phyloP scores from a whole-genome alignment of 2,113 vertebrate genomes.

The Macrotis lagotis region DNA sequence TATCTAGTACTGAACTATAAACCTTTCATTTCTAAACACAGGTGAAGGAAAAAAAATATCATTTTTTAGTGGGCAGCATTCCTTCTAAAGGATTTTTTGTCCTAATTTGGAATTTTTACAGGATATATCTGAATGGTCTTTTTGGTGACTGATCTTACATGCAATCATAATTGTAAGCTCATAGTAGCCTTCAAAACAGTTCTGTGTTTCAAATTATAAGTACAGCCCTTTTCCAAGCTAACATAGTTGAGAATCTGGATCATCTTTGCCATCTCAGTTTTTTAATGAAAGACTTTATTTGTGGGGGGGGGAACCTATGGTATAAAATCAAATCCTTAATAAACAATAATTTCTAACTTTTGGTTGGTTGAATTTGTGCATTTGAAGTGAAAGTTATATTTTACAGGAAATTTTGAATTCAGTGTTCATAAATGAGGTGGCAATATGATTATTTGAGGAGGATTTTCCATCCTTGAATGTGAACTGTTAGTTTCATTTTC shows the following conservation, averaged over 20 bases:
- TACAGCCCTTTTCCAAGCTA: background rate
- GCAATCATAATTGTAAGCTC: background rate
- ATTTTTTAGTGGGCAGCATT: background rate
- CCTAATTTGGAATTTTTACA: background rate
- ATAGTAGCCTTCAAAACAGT: background rate
- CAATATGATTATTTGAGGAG: background rate
- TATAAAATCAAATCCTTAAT: background rate
- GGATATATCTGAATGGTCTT: background rate
- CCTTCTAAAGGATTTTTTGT: background rate
- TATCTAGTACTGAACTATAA: background rate
- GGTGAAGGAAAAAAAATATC: background rate
- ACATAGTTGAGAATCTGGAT: background rate
- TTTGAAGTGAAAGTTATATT: background rate
- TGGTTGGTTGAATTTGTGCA: background rate
- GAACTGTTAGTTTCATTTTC: background rate
- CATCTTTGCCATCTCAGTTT: background rate
- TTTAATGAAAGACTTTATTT: background rate
- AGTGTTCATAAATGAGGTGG: background rate
- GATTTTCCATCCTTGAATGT: background rate
- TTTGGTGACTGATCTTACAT: background rate
- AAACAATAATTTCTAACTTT: background rate
- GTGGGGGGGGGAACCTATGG: background rate
- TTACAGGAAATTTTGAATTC: background rate
- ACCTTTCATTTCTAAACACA: background rate
- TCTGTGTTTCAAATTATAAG: background rate